Percentiles rank a stretch among this genome's conserved stretches.
Conservation (phyloP, 2,888 invertebrate genomes). For the Didymodactylos carnosus region DNA sequence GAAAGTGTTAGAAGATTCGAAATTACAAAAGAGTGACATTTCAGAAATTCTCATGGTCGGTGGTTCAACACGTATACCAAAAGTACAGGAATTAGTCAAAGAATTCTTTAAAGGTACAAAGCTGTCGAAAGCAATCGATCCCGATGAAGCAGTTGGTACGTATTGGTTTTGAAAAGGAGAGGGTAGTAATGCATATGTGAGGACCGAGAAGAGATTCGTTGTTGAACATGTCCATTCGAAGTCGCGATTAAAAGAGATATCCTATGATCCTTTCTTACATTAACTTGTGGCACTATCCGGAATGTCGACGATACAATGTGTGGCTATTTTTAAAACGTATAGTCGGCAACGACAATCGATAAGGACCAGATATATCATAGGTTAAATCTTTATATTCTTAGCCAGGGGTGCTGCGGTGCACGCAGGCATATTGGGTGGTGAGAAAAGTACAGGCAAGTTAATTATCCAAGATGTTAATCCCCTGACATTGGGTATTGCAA, state of each 20-base stretch:
- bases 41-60: constrained; percentile 97
- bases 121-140: constrained; percentile 89
- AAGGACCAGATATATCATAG: too few relatives aligned
- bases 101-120: constrained; percentile 82
- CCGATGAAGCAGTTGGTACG: constrained; percentile 70
- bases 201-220: too few relatives aligned
- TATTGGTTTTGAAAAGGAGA: too few relatives aligned
- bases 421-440: constrained; percentile 87
- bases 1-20: constrained; percentile 86
- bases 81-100: constrained; percentile 49
- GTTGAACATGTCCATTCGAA: too few relatives aligned
- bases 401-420: constrained; percentile 96
- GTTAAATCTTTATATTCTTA: background rate
- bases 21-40: constrained; percentile 90
- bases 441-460: constrained; percentile 81
- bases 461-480: constrained; percentile 93
- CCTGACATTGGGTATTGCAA: constrained; percentile 95
- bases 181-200: too few relatives aligned
- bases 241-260: too few relatives aligned
- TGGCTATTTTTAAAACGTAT: too few relatives aligned
- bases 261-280: too few relatives aligned
- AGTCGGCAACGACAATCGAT: too few relatives aligned
- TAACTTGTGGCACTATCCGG: too few relatives aligned
- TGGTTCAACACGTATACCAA: constrained; percentile 95
- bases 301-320: too few relatives aligned